Conservation (phyloP, 2,113 vertebrate genomes). For the Astatotilapia flaviijosephi region DNA sequence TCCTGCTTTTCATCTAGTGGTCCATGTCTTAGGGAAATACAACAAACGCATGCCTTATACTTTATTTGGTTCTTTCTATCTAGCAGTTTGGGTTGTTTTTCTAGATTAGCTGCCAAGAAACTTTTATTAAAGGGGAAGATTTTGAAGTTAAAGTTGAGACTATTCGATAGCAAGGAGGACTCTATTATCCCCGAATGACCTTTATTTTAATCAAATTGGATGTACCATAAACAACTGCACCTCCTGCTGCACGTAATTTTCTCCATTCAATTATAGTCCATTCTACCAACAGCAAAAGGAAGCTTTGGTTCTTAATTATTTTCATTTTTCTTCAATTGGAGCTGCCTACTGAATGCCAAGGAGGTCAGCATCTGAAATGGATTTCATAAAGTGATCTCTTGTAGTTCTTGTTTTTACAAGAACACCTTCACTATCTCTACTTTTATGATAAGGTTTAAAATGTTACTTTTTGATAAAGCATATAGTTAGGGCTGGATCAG, state of each 20-base stretch:
- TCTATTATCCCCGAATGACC: not conserved
- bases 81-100: constrained; percentile 4
- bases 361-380: not conserved
- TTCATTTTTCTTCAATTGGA: not conserved
- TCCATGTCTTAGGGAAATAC: constrained; percentile 27
- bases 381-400: not conserved
- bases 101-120: not conserved
- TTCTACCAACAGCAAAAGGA: not conserved
- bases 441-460: not conserved
- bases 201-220: not conserved
- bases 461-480: not conserved
- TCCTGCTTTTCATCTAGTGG: constrained; percentile 6
- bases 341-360: not conserved
- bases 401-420: not conserved
- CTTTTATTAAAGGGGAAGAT: not conserved
- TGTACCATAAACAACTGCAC: not conserved
- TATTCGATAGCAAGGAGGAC: not conserved
- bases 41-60: not conserved
- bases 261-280: constrained; percentile 11
- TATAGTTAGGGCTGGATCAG: not conserved
- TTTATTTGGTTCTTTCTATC: constrained; percentile 7
- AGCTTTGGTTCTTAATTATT: not conserved
- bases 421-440: not conserved
- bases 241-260: not conserved
- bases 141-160: not conserved